These are phyloP conservation scores for Herpetotheres cachinnans DNA, from an alignment of 2,113 vertebrate species.

Conservation along the genomic window DNA sequence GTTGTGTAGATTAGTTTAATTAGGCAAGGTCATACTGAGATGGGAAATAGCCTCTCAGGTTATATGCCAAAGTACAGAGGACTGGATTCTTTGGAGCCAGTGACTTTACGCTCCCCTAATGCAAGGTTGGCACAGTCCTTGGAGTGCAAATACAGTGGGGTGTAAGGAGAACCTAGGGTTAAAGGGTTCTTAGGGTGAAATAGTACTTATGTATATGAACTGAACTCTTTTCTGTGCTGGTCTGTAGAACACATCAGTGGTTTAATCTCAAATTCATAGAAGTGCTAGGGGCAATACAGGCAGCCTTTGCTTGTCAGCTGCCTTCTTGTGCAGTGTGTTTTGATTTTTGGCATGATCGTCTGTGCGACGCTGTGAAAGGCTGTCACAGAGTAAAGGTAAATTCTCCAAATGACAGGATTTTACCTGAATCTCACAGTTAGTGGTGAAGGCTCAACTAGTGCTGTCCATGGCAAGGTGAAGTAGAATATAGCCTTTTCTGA, in stretches of 20 bases:
- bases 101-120: background rate
- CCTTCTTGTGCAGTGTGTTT: background rate
- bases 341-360: background rate
- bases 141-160: background rate
- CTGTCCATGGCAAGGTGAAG: background rate
- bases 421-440: background rate
- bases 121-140: background rate
- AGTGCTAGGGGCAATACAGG: background rate
- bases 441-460: background rate
- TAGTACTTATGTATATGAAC: background rate
- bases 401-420: background rate
- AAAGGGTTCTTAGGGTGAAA: background rate
- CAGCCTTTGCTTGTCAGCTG: background rate
- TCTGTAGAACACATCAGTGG: background rate
- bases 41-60: background rate
- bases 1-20: background rate
- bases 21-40: background rate
- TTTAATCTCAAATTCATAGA: background rate
- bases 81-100: background rate
- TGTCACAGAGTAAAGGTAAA: background rate
- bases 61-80: background rate
- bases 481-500: background rate
- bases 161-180: background rate
- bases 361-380: background rate
- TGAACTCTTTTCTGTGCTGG: background rate